Base-by-base conservation (phyloP, 2,888 invertebrate genomes). In the Hypolimnas misippus region DNA sequence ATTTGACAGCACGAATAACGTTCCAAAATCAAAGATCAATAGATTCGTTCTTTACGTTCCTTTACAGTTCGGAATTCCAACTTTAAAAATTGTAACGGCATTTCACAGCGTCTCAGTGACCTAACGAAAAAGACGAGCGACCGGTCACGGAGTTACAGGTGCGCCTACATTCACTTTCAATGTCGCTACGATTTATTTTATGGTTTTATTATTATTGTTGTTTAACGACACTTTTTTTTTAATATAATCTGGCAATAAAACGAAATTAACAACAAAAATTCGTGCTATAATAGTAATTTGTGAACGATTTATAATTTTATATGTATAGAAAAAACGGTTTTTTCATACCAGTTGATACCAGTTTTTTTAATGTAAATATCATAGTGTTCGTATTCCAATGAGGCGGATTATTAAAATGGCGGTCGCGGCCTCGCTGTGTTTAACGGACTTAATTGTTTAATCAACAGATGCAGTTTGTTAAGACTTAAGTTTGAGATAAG, bases 91-190 rank as follows among this genome's bases (percentile, higher is more conserved):
- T 78, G 73, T 85, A 89, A 88, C 88, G 87, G 89, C 82, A 81
- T 73, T 72, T 63, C 66, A 71, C 73, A 74, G 69, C 84, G 86
- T 82, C 82, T 83, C 82, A 78, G 86, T 86, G 86, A 87, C 84
- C 86, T 74, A 83, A 75, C 79, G 78, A 83, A 82, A 81, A 85
- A 79, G 77, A 78, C 77, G 77, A 76, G 79, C 74, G 77, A 78
- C 81, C 81, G 87, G 87, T 84, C 89, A 86, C 82, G 83, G 73
- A 70, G 81, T 79, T 82, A 82, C 89, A 89, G 88, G 89, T 87
- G 89, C 86, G 82, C 76, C 76, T 74, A 75, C 87, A 76, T 87
- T 89, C 89, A 89, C 89, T 90, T 89, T 90, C 90, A 74, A 83
- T 82, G 78, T 78, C 79, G 79, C 73, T 77, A 75, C 80, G 69